A percentile compares a stretch with the other conserved stretches of the same genome.
phyloP scores from a whole-genome alignment of 2,888 invertebrate species.

The Neocrepidodera transversa region DNA sequence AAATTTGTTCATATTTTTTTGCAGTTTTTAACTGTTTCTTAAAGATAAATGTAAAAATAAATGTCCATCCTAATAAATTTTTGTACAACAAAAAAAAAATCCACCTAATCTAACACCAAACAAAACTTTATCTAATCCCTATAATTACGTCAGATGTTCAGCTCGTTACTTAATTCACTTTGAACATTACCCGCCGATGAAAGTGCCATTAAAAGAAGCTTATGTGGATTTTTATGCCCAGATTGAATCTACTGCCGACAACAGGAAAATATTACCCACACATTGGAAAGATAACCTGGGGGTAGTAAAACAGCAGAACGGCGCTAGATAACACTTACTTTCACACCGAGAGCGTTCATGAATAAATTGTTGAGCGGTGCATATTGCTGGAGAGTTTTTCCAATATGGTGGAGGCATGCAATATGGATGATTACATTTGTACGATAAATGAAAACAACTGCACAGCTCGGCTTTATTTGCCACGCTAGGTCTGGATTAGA shows the following conservation, averaged over 20 bases:
- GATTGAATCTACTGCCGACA: constrained; percentile 38
- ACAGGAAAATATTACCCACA: constrained; percentile 36
- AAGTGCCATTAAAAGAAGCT: constrained; percentile 32
- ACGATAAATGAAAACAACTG: background rate
- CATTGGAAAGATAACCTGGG: constrained; percentile 34
- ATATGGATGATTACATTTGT: background rate
- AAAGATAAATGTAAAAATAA: too few species aligned
- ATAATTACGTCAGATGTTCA: constrained; percentile 24
- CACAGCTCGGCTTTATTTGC: too few species aligned
- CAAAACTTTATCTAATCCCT: constrained; percentile 7
- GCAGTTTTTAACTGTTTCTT: too few species aligned
- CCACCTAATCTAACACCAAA: constrained; percentile 4
- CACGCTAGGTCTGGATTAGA: too few species aligned
- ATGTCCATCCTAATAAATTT: too few species aligned
- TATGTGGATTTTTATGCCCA: constrained; percentile 38
- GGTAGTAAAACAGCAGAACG: constrained; percentile 32
- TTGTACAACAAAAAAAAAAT: too few species aligned
- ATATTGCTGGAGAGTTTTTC: background rate
- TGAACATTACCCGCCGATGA: constrained; percentile 33
- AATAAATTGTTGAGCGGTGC: constrained; percentile 10
- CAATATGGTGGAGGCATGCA: background rate
- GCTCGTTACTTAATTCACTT: constrained; percentile 32
- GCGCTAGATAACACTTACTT: constrained; percentile 27
- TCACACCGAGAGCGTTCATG: constrained; percentile 7
- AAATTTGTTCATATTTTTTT: too few species aligned